Percentiles rank a stretch among this genome's conserved stretches.
Conservation (phyloP, 1,140 invertebrate genomes). For the Apis cerana region DNA sequence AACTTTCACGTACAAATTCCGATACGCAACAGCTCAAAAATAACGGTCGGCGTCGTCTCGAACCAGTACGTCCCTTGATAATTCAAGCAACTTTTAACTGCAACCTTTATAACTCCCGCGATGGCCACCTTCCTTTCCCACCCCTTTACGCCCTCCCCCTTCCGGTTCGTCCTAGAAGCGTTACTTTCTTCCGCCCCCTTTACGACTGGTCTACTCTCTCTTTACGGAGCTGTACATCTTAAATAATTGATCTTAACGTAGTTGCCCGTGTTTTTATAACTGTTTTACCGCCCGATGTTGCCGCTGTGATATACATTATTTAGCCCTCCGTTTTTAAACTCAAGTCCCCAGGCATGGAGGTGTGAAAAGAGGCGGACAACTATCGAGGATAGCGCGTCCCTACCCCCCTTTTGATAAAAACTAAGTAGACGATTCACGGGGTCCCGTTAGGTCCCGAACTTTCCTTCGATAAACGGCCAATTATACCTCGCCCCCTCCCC, state of each 20-base stretch:
- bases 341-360: conserved; percentile 75
- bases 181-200: conserved; percentile 74
- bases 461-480: not conserved
- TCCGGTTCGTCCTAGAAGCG: conserved; percentile 68
- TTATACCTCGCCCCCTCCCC: not conserved
- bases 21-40: conserved; percentile 53
- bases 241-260: conserved; percentile 81
- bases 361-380: conserved; percentile 69
- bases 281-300: conserved; percentile 79
- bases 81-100: conserved; percentile 79
- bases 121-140: conserved; percentile 39
- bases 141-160: conserved; percentile 26
- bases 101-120: conserved; percentile 75
- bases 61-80: conserved; percentile 72
- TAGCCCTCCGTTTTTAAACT: conserved; percentile 78
- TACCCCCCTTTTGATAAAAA: conserved; percentile 6
- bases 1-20: conserved; percentile 45
- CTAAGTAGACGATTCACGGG: not conserved
- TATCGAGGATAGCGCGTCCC: conserved; percentile 29
- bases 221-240: conserved; percentile 74
- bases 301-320: conserved; percentile 77
- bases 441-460: not conserved
- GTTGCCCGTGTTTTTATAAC: conserved; percentile 81
- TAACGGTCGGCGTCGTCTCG: conserved; percentile 50
- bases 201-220: conserved; percentile 76